These are phyloP conservation scores for Odobenus rosmarus DNA, from an alignment of 2,113 vertebrate genomes.

Conservation along the genomic window DNA sequence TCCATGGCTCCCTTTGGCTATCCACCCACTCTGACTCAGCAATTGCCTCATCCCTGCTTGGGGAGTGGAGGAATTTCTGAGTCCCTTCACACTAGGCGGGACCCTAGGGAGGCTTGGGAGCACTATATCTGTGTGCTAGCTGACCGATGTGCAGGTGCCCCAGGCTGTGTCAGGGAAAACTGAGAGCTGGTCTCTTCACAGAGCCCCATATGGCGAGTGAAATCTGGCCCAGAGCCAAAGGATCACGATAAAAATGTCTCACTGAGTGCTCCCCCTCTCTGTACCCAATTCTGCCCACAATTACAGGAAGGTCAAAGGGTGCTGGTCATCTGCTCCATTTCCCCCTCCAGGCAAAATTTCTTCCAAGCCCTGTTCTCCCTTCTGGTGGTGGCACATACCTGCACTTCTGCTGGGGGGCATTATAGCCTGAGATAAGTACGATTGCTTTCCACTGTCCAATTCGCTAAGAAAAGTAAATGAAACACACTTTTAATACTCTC, in stretches of 20 bases:
- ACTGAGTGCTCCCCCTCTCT: neutral
- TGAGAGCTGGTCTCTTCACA: neutral
- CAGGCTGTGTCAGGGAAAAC: neutral
- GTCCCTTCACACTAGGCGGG: neutral
- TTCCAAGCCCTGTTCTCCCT: neutral
- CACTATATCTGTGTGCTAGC: rapidly evolving
- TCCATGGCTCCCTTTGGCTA: neutral
- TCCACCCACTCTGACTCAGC: neutral
- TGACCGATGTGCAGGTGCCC: rapidly evolving
- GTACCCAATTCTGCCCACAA: neutral
- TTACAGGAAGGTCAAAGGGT: neutral
- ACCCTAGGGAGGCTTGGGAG: neutral
- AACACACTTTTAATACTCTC: neutral
- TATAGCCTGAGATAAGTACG: neutral
- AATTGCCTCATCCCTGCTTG: neutral
- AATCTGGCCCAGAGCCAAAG: neutral
- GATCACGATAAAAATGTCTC: neutral
- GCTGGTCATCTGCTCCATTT: neutral
- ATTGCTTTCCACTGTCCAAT: neutral
- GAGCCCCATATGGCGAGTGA: neutral
- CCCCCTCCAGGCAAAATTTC: neutral
- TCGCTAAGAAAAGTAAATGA: neutral
- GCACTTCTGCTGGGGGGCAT: neutral
- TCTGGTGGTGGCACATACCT: neutral
- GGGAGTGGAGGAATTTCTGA: neutral